Evolutionary conservation across 2,888 invertebrate genomes (phyloP), one percentile per base, ranked within the genome.

Genomic region (Nymphalis urticae): DNA sequence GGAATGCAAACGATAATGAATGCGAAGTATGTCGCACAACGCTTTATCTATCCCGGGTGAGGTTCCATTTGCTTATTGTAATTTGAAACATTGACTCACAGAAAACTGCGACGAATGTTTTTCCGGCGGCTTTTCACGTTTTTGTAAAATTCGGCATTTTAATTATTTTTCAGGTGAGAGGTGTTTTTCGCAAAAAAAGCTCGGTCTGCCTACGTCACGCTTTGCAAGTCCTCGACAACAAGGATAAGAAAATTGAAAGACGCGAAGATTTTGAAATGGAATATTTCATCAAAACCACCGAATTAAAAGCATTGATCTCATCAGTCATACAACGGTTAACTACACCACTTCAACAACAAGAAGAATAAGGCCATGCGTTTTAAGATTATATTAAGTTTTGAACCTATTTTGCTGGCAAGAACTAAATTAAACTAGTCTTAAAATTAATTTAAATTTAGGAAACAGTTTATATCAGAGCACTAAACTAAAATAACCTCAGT

Each of bases 11-110:
- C 0, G 81, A 81, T 0, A 79, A 95, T 74, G 96, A 97, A 83
- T 98, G 98, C 85, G 96, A 97, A 80, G 93, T 95, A 64, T 98
- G 97, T 81, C 95, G 97, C 72, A 95, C 95, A 68, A 96, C 96
- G 83, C 94, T 98, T 48, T 97, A 95, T 83, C 93, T 98, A 72
- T 98, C 98, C 2, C 94, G 96, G 94, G 96, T 97, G 85, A 87
- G 88, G 75, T 13, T 24, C n/a, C 16, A 2, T 10, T 51, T 47
- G 16, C 48, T n/a, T n/a, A n/a, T 64, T n/a, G 1, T 9, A 13
- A 48, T 36, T 24, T 17, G 21, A 1, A 7, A 48, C 53, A 62
- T 5, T 5, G 17, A 50, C 50, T 42, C 13, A 10, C 42, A 13
- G 42, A 42, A 42, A 9, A 42, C 10, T 42, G 10, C 13, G 13